Evolutionary conservation across 2,113 vertebrate species (phyloP).

Genomic region (Gadus chalcogrammus): DNA sequence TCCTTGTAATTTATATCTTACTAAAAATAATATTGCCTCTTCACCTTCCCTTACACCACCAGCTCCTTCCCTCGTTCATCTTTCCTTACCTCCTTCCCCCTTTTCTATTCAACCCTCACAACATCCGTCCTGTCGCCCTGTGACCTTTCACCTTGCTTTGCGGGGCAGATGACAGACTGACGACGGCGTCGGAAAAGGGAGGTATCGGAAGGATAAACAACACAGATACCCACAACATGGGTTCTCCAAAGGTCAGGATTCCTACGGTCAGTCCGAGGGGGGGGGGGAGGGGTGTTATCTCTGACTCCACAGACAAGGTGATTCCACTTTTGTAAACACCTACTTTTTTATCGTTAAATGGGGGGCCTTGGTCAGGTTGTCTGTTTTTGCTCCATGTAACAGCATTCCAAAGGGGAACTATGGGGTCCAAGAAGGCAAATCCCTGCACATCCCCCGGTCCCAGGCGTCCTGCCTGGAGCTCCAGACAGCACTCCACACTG

Average conservation of each 20-base stretch:
- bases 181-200: background rate
- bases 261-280: background rate
- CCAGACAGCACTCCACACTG: no score
- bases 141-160: conserved; percentile 21
- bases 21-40: background rate
- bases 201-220: conserved; percentile 48
- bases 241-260: no score
- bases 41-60: background rate
- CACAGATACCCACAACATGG: background rate
- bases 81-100: background rate
- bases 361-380: no score
- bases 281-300: conserved; percentile 30
- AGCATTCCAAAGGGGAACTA: no score
- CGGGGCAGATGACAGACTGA: conserved; percentile 29
- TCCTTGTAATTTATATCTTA: background rate
- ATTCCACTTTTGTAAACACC: no score
- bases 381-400: no score
- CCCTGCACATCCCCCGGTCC: no score
- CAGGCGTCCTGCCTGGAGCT: no score
- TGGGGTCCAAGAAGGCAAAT: no score
- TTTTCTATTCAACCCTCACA: background rate
- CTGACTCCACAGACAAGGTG: no score
- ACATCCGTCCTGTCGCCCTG: conserved; percentile 11
- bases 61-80: background rate
- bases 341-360: no score